Percentiles rank a stretch among this genome's conserved stretches.
These are phyloP conservation scores for Euspilapteryx auroguttella DNA, from an alignment of 2,888 invertebrate genomes.

Conservation along the genomic window DNA sequence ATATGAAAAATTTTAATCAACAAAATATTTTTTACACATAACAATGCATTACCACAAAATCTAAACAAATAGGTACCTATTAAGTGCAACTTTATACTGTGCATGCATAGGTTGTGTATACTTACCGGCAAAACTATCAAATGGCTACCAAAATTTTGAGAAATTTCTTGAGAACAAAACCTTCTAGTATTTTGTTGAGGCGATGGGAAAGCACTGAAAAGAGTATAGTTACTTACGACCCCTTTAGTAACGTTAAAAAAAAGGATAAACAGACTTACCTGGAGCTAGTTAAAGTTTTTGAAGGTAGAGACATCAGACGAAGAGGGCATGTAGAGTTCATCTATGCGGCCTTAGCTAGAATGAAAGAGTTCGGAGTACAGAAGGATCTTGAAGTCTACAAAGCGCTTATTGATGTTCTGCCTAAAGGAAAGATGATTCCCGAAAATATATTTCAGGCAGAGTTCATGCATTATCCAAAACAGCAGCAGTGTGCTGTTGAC, in stretches of 20 bases:
- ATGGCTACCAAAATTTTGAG: slow-evolving; percentile 34
- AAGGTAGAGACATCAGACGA: slow-evolving; percentile 66
- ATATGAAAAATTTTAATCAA: too few relatives aligned
- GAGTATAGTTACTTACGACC: slow-evolving; percentile 32
- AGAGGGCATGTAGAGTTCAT: slow-evolving; percentile 95
- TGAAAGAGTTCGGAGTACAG: slow-evolving; percentile 89
- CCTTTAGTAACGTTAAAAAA: slow-evolving; percentile 46
- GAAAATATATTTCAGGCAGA: slow-evolving; percentile 82
- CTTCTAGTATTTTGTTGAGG: slow-evolving; percentile 18
- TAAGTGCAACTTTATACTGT: too few relatives aligned
- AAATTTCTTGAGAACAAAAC: slow-evolving; percentile 22
- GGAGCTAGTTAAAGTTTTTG: slow-evolving; percentile 74
- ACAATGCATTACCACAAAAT: too few relatives aligned
- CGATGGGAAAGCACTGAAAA: slow-evolving; percentile 40
- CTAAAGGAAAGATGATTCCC: slow-evolving; percentile 87
- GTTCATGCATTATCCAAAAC: slow-evolving; percentile 92
- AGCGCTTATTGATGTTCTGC: slow-evolving; percentile 79
- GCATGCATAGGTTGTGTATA: too few relatives aligned
- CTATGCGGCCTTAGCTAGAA: slow-evolving; percentile 81
- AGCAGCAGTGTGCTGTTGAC: slow-evolving; percentile 92
- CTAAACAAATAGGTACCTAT: too few relatives aligned
- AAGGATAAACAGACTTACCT: slow-evolving; percentile 72
- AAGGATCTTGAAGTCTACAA: slow-evolving; percentile 88
- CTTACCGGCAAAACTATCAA: slow-evolving; percentile 6
- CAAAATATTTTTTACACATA: too few relatives aligned